A percentile compares a stretch with the other conserved stretches of the same genome.
phyloP scores from a whole-genome alignment of 2,888 invertebrate genomes.

The Leistus spinibarbis region DNA sequence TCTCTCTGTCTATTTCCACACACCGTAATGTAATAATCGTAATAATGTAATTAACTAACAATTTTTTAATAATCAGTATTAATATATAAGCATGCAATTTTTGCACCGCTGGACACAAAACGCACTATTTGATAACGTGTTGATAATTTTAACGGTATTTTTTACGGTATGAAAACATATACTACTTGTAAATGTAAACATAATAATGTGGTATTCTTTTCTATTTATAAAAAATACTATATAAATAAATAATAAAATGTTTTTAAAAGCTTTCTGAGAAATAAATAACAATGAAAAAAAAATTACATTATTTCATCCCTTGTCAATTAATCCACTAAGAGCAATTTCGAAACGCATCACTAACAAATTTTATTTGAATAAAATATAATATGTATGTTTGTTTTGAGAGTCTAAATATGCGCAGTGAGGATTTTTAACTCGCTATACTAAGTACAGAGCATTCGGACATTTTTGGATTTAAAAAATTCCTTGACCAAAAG shows the following conservation, averaged over 20 bases:
- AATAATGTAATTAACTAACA: neutral
- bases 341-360: too few relatives aligned
- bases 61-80: conserved; percentile 35
- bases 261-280: conserved; percentile 34
- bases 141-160: conserved; percentile 35
- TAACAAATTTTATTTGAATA: too few relatives aligned
- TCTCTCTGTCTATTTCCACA: conserved; percentile 30
- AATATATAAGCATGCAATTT: conserved; percentile 42
- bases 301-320: neutral
- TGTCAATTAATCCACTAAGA: neutral
- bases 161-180: conserved; percentile 35
- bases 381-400: too few relatives aligned
- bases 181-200: conserved; percentile 33
- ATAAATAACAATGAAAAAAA: conserved; percentile 14
- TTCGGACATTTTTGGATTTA: too few relatives aligned
- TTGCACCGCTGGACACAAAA: conserved; percentile 51
- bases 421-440: too few relatives aligned
- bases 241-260: conserved; percentile 29
- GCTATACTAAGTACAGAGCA: too few relatives aligned
- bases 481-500: too few relatives aligned
- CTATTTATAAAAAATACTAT: conserved; percentile 5
- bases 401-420: too few relatives aligned
- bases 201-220: conserved; percentile 26
- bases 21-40: conserved; percentile 23
- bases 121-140: conserved; percentile 45